Percentiles rank a stretch among this genome's conserved stretches.
Evolutionary conservation across 2,797 vertebrate genomes (phyloP).

Genomic region (Sebastes jordani): DNA sequence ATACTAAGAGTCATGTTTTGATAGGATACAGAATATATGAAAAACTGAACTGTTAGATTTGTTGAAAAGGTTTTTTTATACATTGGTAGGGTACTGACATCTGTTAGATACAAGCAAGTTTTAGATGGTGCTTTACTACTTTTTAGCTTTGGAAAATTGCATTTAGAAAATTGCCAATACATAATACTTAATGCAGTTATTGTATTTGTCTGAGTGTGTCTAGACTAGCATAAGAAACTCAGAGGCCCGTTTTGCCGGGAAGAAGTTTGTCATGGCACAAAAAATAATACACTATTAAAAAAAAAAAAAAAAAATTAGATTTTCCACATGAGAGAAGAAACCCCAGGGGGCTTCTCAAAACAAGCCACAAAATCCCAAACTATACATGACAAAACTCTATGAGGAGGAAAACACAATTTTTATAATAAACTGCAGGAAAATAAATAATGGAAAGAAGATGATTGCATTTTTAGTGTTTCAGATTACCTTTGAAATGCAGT

Average conservation of each 20-base stretch:
- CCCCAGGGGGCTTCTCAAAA: neutral
- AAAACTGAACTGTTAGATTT: neutral
- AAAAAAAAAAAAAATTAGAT: neutral
- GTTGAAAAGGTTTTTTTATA: neutral
- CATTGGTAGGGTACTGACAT: neutral
- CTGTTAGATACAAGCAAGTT: neutral
- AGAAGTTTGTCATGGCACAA: neutral
- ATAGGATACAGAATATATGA: neutral
- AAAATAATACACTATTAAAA: neutral
- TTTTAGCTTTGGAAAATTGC: neutral
- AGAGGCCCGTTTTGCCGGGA: neutral
- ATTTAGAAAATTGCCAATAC: neutral
- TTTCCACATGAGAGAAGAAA: conserved; percentile 19
- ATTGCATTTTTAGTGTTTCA: conserved; percentile 19
- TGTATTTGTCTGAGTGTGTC: neutral
- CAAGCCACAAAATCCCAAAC: neutral
- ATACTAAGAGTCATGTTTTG: neutral
- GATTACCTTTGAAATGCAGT: conserved; percentile 26
- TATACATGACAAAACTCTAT: neutral
- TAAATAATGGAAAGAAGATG: conserved; percentile 10
- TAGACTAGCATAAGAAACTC: neutral
- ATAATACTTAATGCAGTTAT: neutral
- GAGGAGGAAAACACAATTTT: conserved; percentile 19
- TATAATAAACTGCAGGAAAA: conserved; percentile 1
- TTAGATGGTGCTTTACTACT: neutral